These are phyloP conservation scores for Rhopalosiphum padi DNA, from an alignment of 1,140 invertebrate genomes.

Conservation along the genomic window DNA sequence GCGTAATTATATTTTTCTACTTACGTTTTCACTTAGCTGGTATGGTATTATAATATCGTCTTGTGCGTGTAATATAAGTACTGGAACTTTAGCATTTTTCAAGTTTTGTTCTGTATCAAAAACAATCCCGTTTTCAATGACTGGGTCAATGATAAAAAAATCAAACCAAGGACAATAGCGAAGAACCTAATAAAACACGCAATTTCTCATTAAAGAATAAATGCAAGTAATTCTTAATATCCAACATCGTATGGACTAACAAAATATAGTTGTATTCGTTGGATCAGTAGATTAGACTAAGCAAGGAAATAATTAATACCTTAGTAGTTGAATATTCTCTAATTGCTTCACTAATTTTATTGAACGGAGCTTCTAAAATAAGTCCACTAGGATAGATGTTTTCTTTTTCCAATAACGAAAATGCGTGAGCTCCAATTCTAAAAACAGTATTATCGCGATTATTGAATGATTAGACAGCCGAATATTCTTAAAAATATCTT, in stretches of 20 bases:
- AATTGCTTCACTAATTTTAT: conserved; percentile 83
- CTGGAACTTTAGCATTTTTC: conserved; percentile 71
- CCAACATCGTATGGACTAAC: not conserved
- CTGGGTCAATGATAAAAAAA: conserved; percentile 73
- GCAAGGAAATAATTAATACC: conserved; percentile 64
- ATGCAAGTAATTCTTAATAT: not conserved
- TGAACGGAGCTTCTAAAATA: conserved; percentile 88
- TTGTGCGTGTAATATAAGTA: conserved; percentile 88
- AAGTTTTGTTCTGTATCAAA: conserved; percentile 79
- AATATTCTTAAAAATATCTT: not conserved
- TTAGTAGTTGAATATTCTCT: conserved; percentile 77
- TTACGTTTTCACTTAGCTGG: conserved; percentile 74
- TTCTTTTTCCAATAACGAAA: conserved; percentile 68
- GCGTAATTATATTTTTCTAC: not conserved
- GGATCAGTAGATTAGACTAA: not conserved
- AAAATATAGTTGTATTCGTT: not conserved
- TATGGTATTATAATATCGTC: conserved; percentile 86
- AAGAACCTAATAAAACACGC: not conserved
- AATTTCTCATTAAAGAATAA: not conserved
- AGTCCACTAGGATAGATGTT: conserved; percentile 73
- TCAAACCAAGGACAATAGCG: conserved; percentile 67
- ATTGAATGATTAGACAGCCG: not conserved
- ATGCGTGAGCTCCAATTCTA: conserved; percentile 72
- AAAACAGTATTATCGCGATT: conserved; percentile 16
- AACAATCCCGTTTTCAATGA: conserved; percentile 71